Conservation (phyloP, 2,888 invertebrate genomes). For the Drosophila cracens region DNA sequence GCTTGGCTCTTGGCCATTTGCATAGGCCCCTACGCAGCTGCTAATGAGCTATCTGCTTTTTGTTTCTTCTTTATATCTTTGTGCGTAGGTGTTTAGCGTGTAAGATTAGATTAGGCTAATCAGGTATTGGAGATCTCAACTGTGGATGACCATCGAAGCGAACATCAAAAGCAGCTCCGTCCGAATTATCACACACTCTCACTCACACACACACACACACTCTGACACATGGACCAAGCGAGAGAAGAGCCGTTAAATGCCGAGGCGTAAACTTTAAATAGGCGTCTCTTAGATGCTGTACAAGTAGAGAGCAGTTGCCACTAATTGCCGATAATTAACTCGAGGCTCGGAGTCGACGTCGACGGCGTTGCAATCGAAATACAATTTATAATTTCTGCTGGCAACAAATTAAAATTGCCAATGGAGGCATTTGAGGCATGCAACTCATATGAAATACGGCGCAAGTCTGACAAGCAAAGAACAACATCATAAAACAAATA, state of each 20-base stretch:
- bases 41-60: constrained; percentile 47
- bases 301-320: constrained; percentile 52
- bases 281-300: constrained; percentile 27
- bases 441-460: constrained; percentile 51
- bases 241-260: constrained; percentile 24
- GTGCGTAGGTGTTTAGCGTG: constrained; percentile 73
- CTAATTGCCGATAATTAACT: constrained; percentile 72
- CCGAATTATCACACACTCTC: constrained; percentile 1
- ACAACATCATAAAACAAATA: constrained; percentile 63
- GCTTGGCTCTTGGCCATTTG: constrained; percentile 38
- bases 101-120: constrained; percentile 79
- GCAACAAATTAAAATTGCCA: constrained; percentile 79
- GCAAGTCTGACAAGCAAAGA: constrained; percentile 71
- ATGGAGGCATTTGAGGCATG: constrained; percentile 68
- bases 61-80: constrained; percentile 18
- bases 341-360: constrained; percentile 41
- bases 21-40: constrained; percentile 60
- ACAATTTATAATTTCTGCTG: constrained; percentile 77
- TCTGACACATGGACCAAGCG: background rate
- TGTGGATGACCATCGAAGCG: constrained; percentile 7
- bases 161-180: constrained; percentile 47
- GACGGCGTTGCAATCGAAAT: constrained; percentile 53
- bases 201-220: constrained; percentile 1
- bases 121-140: constrained; percentile 56
- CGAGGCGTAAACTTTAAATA: constrained; percentile 39